Evolutionary conservation across 1,140 invertebrate species (phyloP).

Genomic region (Achroia grisella): DNA sequence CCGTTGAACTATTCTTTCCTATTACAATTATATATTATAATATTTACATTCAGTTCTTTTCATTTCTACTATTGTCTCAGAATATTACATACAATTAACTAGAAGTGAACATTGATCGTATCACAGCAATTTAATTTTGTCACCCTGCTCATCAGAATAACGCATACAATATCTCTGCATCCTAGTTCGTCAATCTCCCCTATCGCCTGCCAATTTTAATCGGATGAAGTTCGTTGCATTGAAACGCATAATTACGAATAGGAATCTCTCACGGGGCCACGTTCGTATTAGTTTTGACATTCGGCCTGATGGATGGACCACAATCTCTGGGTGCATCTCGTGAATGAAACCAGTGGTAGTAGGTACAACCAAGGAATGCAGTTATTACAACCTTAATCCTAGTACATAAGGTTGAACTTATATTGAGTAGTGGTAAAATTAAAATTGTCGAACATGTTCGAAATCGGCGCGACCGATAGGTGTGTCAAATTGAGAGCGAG

Average conservation of each 20-base stretch:
- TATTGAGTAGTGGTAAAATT: not conserved
- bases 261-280: slow-evolving; percentile 62
- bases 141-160: slow-evolving; percentile 2
- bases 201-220: slow-evolving; percentile 69
- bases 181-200: slow-evolving; percentile 34
- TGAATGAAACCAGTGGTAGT: slow-evolving; percentile 42
- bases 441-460: slow-evolving; percentile 14
- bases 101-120: not conserved
- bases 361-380: slow-evolving; percentile 1
- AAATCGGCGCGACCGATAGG: slow-evolving; percentile 32
- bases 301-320: slow-evolving; percentile 66
- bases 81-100: no score
- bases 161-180: not conserved
- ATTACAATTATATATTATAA: no score
- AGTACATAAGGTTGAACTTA: slow-evolving; percentile 11
- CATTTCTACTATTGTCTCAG: no score
- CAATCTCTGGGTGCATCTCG: slow-evolving; percentile 63
- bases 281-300: slow-evolving; percentile 72
- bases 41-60: no score
- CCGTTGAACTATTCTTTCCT: no score
- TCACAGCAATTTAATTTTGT: slow-evolving; percentile 1
- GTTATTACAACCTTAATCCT: slow-evolving; percentile 8
- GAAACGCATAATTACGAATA: slow-evolving; percentile 63
- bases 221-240: slow-evolving; percentile 60
- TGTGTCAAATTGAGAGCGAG: slow-evolving; percentile 42